Evolutionary conservation across 1,140 invertebrate genomes (phyloP).

Genomic region (Panonychus citri): DNA sequence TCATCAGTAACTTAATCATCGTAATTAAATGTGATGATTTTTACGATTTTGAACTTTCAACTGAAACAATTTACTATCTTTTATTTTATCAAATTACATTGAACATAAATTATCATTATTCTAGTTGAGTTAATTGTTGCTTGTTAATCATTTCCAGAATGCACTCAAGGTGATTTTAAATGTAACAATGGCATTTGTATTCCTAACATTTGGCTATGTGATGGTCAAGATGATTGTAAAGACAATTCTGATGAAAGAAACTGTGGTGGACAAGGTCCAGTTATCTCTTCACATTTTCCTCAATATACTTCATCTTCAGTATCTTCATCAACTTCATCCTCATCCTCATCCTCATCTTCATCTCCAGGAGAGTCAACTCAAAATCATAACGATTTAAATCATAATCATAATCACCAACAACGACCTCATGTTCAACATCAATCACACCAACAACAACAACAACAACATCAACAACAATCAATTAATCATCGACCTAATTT

Average conservation of each 20-base stretch:
- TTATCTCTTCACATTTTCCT: neutral
- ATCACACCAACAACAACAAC: neutral
- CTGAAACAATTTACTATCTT: too few relatives aligned
- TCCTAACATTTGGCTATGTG: conserved; percentile 17
- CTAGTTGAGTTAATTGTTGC: too few relatives aligned
- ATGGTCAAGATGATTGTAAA: conserved; percentile 20
- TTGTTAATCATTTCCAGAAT: conserved; percentile 3
- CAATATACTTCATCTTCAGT: neutral
- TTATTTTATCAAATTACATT: neutral
- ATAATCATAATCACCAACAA: neutral
- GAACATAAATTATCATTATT: neutral
- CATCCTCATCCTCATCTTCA: neutral
- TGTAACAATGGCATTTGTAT: conserved; percentile 37
- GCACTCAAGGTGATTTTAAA: conserved; percentile 38
- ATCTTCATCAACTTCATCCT: neutral
- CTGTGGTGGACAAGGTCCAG: conserved; percentile 7
- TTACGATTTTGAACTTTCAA: too few relatives aligned
- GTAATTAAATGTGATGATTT: too few relatives aligned
- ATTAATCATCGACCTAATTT: neutral
- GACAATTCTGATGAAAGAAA: conserved; percentile 20
- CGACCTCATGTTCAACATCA: neutral
- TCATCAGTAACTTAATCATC: too few relatives aligned
- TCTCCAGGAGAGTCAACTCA: neutral
- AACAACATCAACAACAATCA: neutral
- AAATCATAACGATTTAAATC: neutral